phyloP scores from a whole-genome alignment of 2,797 vertebrate species.

The Sphaeramia orbicularis region DNA sequence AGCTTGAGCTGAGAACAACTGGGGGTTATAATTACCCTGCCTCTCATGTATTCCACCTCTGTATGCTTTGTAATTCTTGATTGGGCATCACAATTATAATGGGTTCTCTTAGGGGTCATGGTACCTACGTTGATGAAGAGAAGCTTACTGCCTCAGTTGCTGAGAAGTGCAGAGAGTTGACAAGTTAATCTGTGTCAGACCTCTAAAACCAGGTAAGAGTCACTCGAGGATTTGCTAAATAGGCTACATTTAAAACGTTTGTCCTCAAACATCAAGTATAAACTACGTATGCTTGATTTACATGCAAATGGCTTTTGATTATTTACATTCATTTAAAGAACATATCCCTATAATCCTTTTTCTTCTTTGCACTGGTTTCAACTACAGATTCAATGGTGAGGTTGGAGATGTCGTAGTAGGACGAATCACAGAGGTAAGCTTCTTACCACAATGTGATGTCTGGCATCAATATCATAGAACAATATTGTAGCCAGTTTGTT shows the following conservation, averaged over 20 bases:
- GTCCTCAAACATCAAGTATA: neutral
- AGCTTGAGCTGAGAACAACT: no score
- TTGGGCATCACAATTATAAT: neutral
- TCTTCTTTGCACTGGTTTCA: conserved; percentile 3
- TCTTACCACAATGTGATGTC: neutral
- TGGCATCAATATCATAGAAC: no score
- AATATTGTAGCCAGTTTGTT: neutral
- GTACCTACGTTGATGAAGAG: conserved; percentile 95
- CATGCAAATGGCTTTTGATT: neutral
- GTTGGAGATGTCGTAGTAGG: conserved; percentile 99
- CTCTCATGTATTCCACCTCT: no score
- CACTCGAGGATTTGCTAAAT: neutral
- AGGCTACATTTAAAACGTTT: neutral
- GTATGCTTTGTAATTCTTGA: no score
- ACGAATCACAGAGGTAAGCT: conserved; percentile 93
- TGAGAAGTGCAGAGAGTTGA: conserved; percentile 96
- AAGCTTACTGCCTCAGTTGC: conserved; percentile 96
- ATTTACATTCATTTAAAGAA: neutral
- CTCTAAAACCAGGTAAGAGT: conserved; percentile 89
- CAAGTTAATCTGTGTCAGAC: conserved; percentile 95
- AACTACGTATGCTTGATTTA: neutral
- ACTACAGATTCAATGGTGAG: conserved; percentile 93
- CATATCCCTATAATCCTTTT: neutral
- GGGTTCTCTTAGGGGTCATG: conserved; percentile 89
- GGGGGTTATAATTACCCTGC: no score